These are phyloP conservation scores for Drosophila nr. perissopoda DNA, from an alignment of 2,888 invertebrate genomes.

Conservation along the genomic window DNA sequence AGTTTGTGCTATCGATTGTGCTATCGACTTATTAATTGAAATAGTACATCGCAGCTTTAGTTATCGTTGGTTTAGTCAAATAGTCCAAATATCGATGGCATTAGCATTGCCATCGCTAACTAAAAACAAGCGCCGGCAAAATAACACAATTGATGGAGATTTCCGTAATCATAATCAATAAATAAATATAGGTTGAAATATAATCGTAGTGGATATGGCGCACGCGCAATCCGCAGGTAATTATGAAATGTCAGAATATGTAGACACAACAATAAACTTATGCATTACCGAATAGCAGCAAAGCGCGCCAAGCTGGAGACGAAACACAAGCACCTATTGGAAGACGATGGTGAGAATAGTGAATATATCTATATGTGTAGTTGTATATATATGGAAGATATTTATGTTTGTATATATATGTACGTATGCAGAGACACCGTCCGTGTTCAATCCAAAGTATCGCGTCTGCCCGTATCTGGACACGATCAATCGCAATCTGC, in stretches of 20 bases:
- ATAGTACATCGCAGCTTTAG: background rate
- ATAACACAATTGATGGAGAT: slow-evolving; percentile 24
- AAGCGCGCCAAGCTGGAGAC: slow-evolving; percentile 65
- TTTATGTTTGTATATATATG: background rate
- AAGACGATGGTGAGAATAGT: slow-evolving; percentile 64
- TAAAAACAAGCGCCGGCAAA: slow-evolving; percentile 42
- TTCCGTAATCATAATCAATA: slow-evolving; percentile 28
- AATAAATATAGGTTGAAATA: slow-evolving; percentile 29
- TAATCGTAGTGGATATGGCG: slow-evolving; percentile 32
- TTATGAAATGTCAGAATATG: background rate
- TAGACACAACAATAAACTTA: background rate
- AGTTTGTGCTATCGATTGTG: background rate
- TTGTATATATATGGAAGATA: background rate
- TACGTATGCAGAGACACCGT: slow-evolving; percentile 80
- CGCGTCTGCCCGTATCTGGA: slow-evolving; percentile 98
- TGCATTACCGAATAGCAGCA: slow-evolving; percentile 6
- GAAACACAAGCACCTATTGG: slow-evolving; percentile 47
- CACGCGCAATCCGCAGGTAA: slow-evolving; percentile 40
- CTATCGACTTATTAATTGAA: slow-evolving; percentile 1
- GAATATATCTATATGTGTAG: background rate
- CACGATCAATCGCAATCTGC: slow-evolving; percentile 97
- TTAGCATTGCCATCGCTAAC: slow-evolving; percentile 4
- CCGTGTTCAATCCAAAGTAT: slow-evolving; percentile 85
- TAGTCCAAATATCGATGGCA: background rate
- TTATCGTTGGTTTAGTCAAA: background rate